phyloP scores from a whole-genome alignment of 1,140 invertebrate genomes.

The Dryas iulia region DNA sequence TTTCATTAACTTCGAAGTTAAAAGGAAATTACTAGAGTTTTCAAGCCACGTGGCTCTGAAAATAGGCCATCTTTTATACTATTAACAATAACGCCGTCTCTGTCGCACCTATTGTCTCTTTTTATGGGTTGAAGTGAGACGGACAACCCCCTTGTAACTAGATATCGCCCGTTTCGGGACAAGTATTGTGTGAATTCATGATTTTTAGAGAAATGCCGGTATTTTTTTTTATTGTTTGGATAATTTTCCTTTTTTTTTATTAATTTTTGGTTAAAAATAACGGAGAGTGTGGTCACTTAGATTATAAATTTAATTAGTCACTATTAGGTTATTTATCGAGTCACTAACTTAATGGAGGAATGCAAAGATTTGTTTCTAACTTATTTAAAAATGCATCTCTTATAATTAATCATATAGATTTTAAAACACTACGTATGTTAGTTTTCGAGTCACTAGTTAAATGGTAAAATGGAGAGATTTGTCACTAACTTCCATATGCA shows the following conservation, averaged over 20 bases:
- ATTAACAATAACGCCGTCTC: conserved; percentile 48
- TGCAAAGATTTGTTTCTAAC: no score
- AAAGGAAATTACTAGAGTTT: conserved; percentile 48
- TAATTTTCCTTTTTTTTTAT: conserved; percentile 15
- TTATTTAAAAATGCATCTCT: no score
- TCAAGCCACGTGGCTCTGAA: conserved; percentile 53
- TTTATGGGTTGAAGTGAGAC: conserved; percentile 41
- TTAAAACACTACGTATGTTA: no score
- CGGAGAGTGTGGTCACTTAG: no score
- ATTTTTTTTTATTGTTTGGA: conserved; percentile 21
- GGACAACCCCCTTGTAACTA: conserved; percentile 32
- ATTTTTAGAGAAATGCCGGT: conserved; percentile 13
- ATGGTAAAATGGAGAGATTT: neutral
- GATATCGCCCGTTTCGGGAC: conserved; percentile 33
- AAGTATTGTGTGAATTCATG: conserved; percentile 26
- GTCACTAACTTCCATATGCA: neutral
- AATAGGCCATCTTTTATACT: conserved; percentile 61
- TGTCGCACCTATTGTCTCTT: conserved; percentile 34
- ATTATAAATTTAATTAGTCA: no score
- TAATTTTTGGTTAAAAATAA: neutral
- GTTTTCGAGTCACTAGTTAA: neutral
- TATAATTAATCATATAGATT: no score
- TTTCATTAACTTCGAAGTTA: conserved; percentile 32
- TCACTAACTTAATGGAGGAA: neutral
- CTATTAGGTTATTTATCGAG: no score